Evolutionary conservation across 2,888 invertebrate genomes (phyloP).

Genomic region (Platynereis dumerilii): DNA sequence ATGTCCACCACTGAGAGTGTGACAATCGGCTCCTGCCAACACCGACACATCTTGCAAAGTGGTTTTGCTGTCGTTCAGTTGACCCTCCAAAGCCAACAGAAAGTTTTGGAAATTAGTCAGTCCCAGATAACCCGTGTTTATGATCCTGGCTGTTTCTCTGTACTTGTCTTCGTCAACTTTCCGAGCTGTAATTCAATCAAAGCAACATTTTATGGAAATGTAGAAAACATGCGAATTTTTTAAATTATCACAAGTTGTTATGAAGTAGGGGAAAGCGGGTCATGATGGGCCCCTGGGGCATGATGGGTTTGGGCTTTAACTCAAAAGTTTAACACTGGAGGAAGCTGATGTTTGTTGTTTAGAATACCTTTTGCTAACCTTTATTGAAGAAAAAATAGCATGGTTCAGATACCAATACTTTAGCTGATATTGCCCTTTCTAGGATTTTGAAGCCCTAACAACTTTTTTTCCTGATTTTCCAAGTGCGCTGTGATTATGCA

Average conservation of each 20-base stretch:
- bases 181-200: neutral
- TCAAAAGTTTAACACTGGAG: too few species aligned
- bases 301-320: neutral
- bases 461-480: too few species aligned
- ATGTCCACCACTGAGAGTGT: neutral
- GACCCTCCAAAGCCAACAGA: neutral
- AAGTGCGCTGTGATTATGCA: too few species aligned
- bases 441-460: too few species aligned
- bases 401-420: too few species aligned
- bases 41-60: neutral
- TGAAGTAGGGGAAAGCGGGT: neutral
- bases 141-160: constrained; percentile 15
- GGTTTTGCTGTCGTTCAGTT: neutral
- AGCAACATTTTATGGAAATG: neutral
- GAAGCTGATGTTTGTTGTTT: too few species aligned
- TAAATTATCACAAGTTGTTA: neutral
- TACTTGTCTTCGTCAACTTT: constrained; percentile 17
- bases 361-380: too few species aligned
- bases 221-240: neutral
- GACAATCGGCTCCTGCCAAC: neutral
- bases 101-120: constrained; percentile 5
- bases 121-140: constrained; percentile 8
- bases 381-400: too few species aligned
- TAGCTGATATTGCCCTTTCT: too few species aligned
- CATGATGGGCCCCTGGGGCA: too few species aligned